Evolutionary conservation across 2,888 invertebrate genomes (phyloP).

Genomic region (Brachycybe producta): DNA sequence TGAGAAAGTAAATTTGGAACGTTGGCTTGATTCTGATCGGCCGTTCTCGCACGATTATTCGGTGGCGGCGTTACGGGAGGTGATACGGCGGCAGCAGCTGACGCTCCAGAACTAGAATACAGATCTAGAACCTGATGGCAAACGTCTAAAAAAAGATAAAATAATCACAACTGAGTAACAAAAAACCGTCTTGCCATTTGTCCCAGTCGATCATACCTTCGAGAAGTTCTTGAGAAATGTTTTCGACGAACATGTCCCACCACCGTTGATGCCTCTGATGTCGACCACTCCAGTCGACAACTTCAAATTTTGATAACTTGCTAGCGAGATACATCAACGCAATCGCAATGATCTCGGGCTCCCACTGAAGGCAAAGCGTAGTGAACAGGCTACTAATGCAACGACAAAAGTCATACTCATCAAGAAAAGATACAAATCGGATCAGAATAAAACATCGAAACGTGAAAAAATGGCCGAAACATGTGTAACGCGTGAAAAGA

Average conservation of each 20-base stretch:
- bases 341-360: conserved; percentile 95
- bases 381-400: conserved; percentile 71
- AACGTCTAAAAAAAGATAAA: conserved; percentile 51
- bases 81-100: conserved; percentile 44
- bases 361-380: conserved; percentile 93
- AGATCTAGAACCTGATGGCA: conserved; percentile 87
- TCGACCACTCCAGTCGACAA: conserved; percentile 79
- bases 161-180: background rate
- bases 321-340: conserved; percentile 94
- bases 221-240: conserved; percentile 80
- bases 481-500: too few relatives aligned
- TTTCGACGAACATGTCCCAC: conserved; percentile 98
- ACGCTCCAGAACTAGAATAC: conserved; percentile 76
- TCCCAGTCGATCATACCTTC: conserved; percentile 45
- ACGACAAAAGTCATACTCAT: too few relatives aligned
- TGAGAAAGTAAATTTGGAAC: conserved; percentile 3
- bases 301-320: conserved; percentile 88
- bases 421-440: background rate
- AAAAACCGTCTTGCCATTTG: background rate
- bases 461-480: too few relatives aligned
- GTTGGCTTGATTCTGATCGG: background rate
- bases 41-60: conserved; percentile 41
- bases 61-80: conserved; percentile 22
- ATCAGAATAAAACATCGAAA: conserved; percentile 21
- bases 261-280: conserved; percentile 64